Percentiles rank a stretch among this genome's conserved stretches.
Evolutionary conservation across 2,888 invertebrate species (phyloP).

Genomic region (Macaria liturata): DNA sequence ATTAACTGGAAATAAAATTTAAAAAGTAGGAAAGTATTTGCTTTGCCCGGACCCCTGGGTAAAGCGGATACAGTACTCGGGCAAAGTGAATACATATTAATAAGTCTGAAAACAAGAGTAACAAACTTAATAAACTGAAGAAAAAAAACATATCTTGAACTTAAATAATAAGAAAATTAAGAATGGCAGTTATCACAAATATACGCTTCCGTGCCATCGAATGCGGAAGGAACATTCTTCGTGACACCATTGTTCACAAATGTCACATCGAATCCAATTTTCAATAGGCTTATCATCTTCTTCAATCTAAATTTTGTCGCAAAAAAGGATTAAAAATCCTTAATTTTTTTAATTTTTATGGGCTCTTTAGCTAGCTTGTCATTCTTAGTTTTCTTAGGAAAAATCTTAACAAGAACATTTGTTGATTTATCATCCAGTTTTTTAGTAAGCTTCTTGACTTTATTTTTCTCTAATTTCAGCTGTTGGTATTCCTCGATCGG

Average conservation of each 20-base stretch:
- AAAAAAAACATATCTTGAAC: constrained; percentile 23
- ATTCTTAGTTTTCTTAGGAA: constrained; percentile 25
- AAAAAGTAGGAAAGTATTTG: constrained; percentile 34
- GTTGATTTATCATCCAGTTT: constrained; percentile 34
- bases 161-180: constrained; percentile 8
- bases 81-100: constrained; percentile 29
- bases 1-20: constrained; percentile 31
- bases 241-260: constrained; percentile 35
- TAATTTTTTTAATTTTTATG: constrained; percentile 36
- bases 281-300: constrained; percentile 34
- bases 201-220: constrained; percentile 33
- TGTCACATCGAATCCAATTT: constrained; percentile 37
- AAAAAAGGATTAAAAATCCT: constrained; percentile 37
- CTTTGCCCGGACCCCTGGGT: constrained; percentile 32
- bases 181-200: constrained; percentile 31
- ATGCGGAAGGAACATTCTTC: constrained; percentile 34
- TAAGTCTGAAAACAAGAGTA: constrained; percentile 4
- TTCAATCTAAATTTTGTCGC: constrained; percentile 32
- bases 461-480: constrained; percentile 36
- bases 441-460: constrained; percentile 36
- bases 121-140: constrained; percentile 24
- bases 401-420: constrained; percentile 34
- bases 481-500: constrained; percentile 27
- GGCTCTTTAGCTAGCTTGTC: constrained; percentile 33
- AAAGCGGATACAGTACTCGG: constrained; percentile 31